Base-by-base conservation (phyloP, 2,888 invertebrate genomes). In the Eumacrocentrus americanus region DNA sequence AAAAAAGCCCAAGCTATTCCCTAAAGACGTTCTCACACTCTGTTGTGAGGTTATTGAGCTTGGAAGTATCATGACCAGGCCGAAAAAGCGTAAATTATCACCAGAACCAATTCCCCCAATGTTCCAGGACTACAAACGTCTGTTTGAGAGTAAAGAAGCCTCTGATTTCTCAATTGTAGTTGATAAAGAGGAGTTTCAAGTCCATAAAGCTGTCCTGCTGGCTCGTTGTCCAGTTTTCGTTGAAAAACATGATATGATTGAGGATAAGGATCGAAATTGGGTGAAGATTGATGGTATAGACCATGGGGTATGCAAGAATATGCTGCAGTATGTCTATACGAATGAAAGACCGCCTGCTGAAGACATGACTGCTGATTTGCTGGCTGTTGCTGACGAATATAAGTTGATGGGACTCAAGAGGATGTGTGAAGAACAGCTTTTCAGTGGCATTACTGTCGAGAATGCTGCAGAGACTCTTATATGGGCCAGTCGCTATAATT, bases 291-390 rank as follows among this genome's bases (percentile, higher is more conserved):
- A 2, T 11, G 53, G 25, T 9, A 42, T 16, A 3, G 53, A 53
- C 3, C 42, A 9, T 1, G 29, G 40, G 9, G 40, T 53, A 12
- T 11, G 38, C 14, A 11, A 9, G 9, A 29, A 40, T 9, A 7
- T 53, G 9, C 40, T 53, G 18, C 23, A 29, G 2, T 53, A 25
- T 18, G 25, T 53, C 14, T 53, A 53, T 29, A 53, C 53, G 2
- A 29, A 18, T 42, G 38, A 22, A 23, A n/a, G n/a, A n/a, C 12
- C 11, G 6, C 38, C 6, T 3, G 37, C 9, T 37, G 18, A 6
- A 11, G n/a, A 20, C 4, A 2, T n/a, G 2, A 5, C 38, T 20
- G 9, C 4, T 1, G 7, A 9, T 3, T 38, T 52, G 11, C 11
- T 52, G 9, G 11, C 5, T 16, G 22, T 18, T 16, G 52, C 52